Conservation (phyloP, 1,140 invertebrate species). For the Phymorhynchus buccinoides region DNA sequence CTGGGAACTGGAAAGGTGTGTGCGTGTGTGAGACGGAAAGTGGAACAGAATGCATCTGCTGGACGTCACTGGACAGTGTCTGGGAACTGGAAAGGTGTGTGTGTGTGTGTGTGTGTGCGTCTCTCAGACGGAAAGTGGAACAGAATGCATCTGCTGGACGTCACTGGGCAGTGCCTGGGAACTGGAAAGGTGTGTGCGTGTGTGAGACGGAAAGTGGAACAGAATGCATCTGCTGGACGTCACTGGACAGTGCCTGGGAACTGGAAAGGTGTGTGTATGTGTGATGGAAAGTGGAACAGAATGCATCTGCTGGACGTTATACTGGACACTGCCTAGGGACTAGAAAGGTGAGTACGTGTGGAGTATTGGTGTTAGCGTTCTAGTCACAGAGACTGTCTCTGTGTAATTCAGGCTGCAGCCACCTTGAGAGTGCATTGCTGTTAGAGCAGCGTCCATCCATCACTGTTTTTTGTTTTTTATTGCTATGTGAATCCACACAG, state of each 20-base stretch:
- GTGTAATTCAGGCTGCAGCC: no score
- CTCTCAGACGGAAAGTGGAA: background rate
- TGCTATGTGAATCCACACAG: no score
- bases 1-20: background rate
- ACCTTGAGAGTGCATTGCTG: no score
- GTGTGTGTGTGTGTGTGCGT: no score
- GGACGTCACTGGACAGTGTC: constrained; percentile 1
- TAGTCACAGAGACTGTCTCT: no score
- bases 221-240: constrained; percentile 1
- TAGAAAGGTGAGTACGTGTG: background rate
- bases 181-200: constrained; percentile 15
- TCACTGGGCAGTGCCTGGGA: background rate
- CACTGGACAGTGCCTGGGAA: constrained; percentile 2
- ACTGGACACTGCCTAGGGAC: constrained; percentile 4
- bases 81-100: background rate
- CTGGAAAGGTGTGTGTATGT: background rate
- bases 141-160: background rate
- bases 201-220: constrained; percentile 12
- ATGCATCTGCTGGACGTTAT: background rate
- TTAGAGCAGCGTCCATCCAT: no score
- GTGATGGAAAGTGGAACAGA: background rate
- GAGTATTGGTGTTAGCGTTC: no score
- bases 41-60: background rate
- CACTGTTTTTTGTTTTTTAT: no score
- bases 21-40: background rate